These are phyloP conservation scores for Charaxes varanes DNA, from an alignment of 1,140 invertebrate genomes.

Conservation along the genomic window DNA sequence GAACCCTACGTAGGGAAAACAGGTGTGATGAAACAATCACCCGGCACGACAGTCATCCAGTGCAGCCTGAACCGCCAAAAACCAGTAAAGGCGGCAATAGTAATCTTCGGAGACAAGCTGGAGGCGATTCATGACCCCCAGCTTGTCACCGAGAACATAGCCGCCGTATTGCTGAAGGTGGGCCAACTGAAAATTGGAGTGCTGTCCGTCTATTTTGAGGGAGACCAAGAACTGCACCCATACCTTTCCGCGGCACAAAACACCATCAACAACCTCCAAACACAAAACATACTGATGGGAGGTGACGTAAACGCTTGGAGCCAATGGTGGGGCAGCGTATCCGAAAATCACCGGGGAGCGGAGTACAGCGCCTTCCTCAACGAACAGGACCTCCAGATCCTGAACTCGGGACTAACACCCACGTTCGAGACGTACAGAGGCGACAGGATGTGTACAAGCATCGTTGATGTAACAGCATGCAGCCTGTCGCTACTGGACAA, in stretches of 20 bases:
- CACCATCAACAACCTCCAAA: conserved; percentile 4
- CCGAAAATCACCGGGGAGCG: conserved; percentile 22
- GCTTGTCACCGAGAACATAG: conserved; percentile 23
- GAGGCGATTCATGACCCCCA: conserved; percentile 25
- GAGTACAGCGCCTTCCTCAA: conserved; percentile 11
- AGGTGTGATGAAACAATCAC: conserved; percentile 12
- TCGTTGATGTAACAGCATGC: conserved; percentile 28
- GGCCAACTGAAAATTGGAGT: conserved; percentile 1
- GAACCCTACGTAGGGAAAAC: conserved; percentile 25
- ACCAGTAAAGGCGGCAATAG: not conserved
- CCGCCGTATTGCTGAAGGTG: conserved; percentile 12
- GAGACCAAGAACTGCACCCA: conserved; percentile 16
- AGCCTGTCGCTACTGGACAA: conserved; percentile 6
- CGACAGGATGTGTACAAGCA: conserved; percentile 17
- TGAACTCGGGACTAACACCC: conserved; percentile 25
- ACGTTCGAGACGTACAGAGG: conserved; percentile 23
- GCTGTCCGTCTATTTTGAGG: conserved; percentile 25
- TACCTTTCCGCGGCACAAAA: conserved; percentile 5
- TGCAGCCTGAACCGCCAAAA: not conserved
- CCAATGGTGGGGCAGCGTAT: conserved; percentile 33
- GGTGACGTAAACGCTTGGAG: conserved; percentile 38
- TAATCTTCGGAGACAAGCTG: not conserved
- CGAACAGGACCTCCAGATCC: conserved; percentile 23
- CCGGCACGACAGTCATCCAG: conserved; percentile 24
- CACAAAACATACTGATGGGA: conserved; percentile 18